These are phyloP conservation scores for Armadillidium nasatum DNA, from an alignment of 1,140 invertebrate species.

Conservation along the genomic window DNA sequence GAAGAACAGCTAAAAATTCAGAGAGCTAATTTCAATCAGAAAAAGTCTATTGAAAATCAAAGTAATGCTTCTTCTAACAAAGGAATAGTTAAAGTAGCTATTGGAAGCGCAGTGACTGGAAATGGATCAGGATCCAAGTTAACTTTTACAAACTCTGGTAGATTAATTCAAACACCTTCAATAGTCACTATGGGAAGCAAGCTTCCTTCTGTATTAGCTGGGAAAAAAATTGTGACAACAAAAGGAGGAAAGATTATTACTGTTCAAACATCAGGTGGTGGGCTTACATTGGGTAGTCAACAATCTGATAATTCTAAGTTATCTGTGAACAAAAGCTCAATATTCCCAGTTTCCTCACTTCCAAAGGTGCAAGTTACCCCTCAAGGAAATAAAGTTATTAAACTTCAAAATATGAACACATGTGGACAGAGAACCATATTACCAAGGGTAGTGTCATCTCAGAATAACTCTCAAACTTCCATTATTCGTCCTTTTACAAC, in stretches of 20 bases:
- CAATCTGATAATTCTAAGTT: conserved; percentile 19
- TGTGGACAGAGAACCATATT: conserved; percentile 34
- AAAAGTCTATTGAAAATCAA: conserved; percentile 29
- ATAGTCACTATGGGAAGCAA: conserved; percentile 36
- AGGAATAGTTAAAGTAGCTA: conserved; percentile 30
- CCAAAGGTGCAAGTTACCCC: conserved; percentile 39
- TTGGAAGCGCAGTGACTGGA: background rate
- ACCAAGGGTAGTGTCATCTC: background rate
- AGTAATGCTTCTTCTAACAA: conserved; percentile 19
- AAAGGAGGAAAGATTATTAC: conserved; percentile 41
- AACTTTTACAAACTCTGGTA: conserved; percentile 28
- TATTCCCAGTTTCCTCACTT: conserved; percentile 33
- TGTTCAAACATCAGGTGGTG: conserved; percentile 29
- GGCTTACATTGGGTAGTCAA: background rate
- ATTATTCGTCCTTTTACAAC: background rate
- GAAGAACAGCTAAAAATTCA: conserved; percentile 44
- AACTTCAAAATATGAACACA: conserved; percentile 30
- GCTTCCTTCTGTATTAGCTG: conserved; percentile 32
- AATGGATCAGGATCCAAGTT: background rate
- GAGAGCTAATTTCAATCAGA: conserved; percentile 39
- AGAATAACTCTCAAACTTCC: background rate
- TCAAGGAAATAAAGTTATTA: conserved; percentile 38
- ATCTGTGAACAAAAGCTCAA: conserved; percentile 33
- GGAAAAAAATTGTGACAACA: conserved; percentile 40
- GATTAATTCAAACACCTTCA: conserved; percentile 28